Conservation (phyloP, 2,888 invertebrate genomes). For the Lobophora halterata region DNA sequence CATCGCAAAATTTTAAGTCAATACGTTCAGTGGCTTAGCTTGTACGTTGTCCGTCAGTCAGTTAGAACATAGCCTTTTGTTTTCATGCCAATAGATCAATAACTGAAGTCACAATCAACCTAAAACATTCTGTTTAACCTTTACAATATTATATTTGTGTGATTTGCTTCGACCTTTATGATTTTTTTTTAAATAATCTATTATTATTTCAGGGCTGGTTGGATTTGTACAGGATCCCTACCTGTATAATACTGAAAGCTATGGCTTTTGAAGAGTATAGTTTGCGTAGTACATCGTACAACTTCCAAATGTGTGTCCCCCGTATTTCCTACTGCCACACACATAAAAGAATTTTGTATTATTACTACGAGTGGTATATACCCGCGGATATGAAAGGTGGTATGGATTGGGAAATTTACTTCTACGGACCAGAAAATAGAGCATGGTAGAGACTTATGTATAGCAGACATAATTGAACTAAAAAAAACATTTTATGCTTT, state of each 20-base stretch:
- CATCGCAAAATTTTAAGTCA: too few species aligned
- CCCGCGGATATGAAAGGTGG: conserved; percentile 38
- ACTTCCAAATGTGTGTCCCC: conserved; percentile 58
- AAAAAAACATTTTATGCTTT: neutral
- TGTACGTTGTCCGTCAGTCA: too few species aligned
- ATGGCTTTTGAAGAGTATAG: conserved; percentile 38
- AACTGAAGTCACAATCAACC: too few species aligned
- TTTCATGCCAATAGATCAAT: too few species aligned
- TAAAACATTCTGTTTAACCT: too few species aligned
- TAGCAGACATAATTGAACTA: neutral
- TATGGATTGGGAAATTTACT: conserved; percentile 49
- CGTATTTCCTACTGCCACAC: conserved; percentile 50
- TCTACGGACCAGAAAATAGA: conserved; percentile 48
- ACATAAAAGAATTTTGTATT: conserved; percentile 41
- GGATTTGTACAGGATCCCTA: conserved; percentile 49
- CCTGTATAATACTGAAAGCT: conserved; percentile 50
- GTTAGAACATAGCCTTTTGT: too few species aligned
- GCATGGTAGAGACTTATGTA: conserved; percentile 30
- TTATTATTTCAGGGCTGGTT: conserved; percentile 54
- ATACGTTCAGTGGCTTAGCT: too few species aligned
- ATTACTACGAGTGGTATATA: conserved; percentile 56
- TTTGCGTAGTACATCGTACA: conserved; percentile 46
- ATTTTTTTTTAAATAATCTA: conserved; percentile 7
- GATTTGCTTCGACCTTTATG: too few species aligned
- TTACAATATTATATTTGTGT: too few species aligned